Evolutionary conservation across 1,140 invertebrate genomes (phyloP).

Genomic region (Ylistrum balloti): DNA sequence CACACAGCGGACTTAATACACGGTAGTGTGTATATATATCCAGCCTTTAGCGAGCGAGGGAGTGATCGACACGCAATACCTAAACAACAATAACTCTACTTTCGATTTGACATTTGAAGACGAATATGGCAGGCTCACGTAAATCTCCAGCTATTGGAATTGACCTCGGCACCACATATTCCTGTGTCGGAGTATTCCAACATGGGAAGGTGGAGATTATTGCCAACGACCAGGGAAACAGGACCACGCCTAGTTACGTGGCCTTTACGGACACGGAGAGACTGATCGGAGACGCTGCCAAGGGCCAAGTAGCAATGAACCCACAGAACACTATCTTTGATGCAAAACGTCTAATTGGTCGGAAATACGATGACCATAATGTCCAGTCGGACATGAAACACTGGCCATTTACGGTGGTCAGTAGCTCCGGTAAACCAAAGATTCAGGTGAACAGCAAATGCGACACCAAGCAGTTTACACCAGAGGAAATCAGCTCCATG

Average conservation of each 20-base stretch:
- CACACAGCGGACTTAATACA: background rate
- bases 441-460: slow-evolving; percentile 92
- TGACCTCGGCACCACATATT: slow-evolving; percentile 85
- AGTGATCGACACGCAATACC: too few relatives aligned
- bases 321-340: slow-evolving; percentile 97
- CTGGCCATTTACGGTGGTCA: slow-evolving; percentile 88
- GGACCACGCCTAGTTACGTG: slow-evolving; percentile 92
- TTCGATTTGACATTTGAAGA: background rate
- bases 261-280: slow-evolving; percentile 94
- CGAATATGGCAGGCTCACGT: background rate
- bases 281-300: slow-evolving; percentile 90
- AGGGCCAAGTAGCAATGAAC: slow-evolving; percentile 90
- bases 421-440: slow-evolving; percentile 85
- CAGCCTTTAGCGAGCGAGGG: background rate
- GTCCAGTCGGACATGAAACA: slow-evolving; percentile 97
- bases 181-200: slow-evolving; percentile 84
- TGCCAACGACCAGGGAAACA: slow-evolving; percentile 95
- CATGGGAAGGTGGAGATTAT: slow-evolving; percentile 95
- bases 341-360: slow-evolving; percentile 92
- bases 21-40: background rate
- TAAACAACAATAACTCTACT: background rate
- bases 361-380: slow-evolving; percentile 93
- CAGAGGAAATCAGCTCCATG: slow-evolving; percentile 95
- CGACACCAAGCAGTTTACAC: slow-evolving; percentile 94
- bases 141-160: slow-evolving; percentile 83